Conservation (phyloP, 35 echinoderm and acorn worm genomes). For the Hemicentrotus pulcherrimus region DNA sequence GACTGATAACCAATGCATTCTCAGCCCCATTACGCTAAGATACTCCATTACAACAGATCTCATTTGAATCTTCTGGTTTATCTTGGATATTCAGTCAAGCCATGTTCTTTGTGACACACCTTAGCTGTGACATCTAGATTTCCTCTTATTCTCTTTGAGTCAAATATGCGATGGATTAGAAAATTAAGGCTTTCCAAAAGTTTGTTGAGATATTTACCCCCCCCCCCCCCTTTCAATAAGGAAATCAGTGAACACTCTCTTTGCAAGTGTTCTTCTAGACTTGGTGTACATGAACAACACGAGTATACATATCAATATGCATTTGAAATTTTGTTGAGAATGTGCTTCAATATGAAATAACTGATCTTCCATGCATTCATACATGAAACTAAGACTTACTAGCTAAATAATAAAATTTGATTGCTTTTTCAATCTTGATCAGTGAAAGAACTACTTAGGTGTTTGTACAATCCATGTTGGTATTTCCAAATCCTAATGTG, state of each 20-base stretch:
- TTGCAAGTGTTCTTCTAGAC: no score
- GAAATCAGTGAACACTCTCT: no score
- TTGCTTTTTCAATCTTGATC: not conserved
- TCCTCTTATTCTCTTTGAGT: not conserved
- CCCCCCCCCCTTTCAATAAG: not conserved
- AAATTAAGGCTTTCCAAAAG: not conserved
- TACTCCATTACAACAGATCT: not conserved
- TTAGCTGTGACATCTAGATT: not conserved
- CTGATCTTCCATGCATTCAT: not conserved
- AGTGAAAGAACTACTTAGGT: not conserved
- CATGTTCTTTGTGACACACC: not conserved
- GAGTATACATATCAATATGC: no score
- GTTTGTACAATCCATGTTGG: not conserved
- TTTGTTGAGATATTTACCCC: not conserved
- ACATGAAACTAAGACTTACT: not conserved
- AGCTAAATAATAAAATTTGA: no score
- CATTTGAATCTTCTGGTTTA: not conserved
- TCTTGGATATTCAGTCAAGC: not conserved
- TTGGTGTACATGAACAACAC: no score
- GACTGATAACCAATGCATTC: not conserved
- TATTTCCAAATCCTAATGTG: not conserved
- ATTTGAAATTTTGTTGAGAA: not conserved
- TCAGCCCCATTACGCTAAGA: not conserved
- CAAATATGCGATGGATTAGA: not conserved
- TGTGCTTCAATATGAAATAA: not conserved